A percentile compares a stretch with the other conserved stretches of the same genome.
These are phyloP conservation scores for Disparrhopalites patrizii DNA, from an alignment of 2,888 invertebrate species.

Conservation along the genomic window DNA sequence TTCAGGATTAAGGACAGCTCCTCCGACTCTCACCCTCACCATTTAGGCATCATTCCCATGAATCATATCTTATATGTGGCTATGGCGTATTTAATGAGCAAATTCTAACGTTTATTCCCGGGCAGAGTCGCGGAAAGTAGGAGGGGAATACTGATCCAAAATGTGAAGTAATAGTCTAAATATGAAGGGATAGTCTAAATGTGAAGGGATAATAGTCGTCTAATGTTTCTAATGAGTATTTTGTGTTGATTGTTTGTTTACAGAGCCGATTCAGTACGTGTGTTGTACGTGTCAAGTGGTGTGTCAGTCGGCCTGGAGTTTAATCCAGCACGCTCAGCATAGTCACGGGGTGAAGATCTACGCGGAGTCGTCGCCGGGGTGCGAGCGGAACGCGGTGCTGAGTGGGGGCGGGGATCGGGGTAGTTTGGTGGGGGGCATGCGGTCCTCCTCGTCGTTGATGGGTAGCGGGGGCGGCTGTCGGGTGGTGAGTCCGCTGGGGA, in stretches of 20 bases:
- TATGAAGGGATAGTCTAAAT: too few relatives aligned
- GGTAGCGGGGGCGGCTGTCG: constrained; percentile 13
- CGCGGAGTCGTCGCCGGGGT: constrained; percentile 52
- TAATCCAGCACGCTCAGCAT: constrained; percentile 91
- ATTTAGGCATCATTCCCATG: too few relatives aligned
- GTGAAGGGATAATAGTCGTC: too few relatives aligned
- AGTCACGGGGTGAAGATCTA: constrained; percentile 92
- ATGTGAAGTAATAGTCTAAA: too few relatives aligned
- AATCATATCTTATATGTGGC: too few relatives aligned
- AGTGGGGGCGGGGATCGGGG: neutral
- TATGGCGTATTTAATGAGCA: too few relatives aligned
- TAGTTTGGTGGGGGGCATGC: neutral
- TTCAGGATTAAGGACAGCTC: too few relatives aligned
- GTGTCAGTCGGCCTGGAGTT: constrained; percentile 88
- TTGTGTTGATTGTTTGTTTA: constrained; percentile 52
- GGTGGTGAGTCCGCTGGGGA: constrained; percentile 18
- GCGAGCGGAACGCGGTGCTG: neutral
- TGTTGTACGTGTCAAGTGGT: constrained; percentile 91
- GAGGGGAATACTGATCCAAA: too few relatives aligned
- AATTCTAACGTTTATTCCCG: too few relatives aligned
- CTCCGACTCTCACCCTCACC: too few relatives aligned
- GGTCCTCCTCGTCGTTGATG: constrained; percentile 7
- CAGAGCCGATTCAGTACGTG: constrained; percentile 92
- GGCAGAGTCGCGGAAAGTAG: too few relatives aligned
- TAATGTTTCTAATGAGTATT: too few relatives aligned